Evolutionary conservation across 1,140 invertebrate genomes (phyloP).

Genomic region (Achatina immaculata): DNA sequence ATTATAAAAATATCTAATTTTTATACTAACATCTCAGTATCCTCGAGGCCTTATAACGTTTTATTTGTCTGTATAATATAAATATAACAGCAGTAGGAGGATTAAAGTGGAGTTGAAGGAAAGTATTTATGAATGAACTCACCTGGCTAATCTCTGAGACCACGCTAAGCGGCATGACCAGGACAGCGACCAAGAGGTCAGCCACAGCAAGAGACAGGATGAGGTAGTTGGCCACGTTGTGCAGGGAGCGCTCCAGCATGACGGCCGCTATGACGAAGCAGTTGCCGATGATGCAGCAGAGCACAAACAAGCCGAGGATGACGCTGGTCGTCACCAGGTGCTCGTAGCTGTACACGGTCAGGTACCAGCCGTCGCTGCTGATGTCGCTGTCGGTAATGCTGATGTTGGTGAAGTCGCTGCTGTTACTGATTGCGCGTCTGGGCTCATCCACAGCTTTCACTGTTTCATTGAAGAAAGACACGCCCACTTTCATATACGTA

Average conservation of each 20-base stretch:
- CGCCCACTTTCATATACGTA: not conserved
- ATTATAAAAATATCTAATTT: too few species aligned
- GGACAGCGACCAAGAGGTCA: constrained; percentile 91
- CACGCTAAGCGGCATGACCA: constrained; percentile 73
- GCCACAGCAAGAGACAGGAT: constrained; percentile 94
- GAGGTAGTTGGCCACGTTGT: constrained; percentile 92
- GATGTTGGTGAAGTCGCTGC: not conserved
- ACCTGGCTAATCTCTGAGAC: constrained; percentile 74
- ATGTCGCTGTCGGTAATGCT: not conserved
- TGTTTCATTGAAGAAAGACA: not conserved
- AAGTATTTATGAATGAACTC: too few species aligned
- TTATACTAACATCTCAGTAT: too few species aligned
- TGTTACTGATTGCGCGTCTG: not conserved
- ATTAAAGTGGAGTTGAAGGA: too few species aligned
- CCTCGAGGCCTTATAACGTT: too few species aligned
- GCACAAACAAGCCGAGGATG: constrained; percentile 69
- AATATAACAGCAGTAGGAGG: too few species aligned
- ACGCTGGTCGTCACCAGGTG: constrained; percentile 49
- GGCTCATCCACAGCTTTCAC: not conserved
- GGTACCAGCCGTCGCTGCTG: constrained; percentile 12
- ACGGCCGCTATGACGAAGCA: constrained; percentile 95
- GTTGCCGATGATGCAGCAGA: constrained; percentile 80
- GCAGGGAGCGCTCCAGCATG: constrained; percentile 87
- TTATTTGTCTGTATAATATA: too few species aligned
- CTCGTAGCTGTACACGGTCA: constrained; percentile 45